Evolutionary conservation across 1,140 invertebrate species (phyloP).

Genomic region (Anagrus nilaparvatae): DNA sequence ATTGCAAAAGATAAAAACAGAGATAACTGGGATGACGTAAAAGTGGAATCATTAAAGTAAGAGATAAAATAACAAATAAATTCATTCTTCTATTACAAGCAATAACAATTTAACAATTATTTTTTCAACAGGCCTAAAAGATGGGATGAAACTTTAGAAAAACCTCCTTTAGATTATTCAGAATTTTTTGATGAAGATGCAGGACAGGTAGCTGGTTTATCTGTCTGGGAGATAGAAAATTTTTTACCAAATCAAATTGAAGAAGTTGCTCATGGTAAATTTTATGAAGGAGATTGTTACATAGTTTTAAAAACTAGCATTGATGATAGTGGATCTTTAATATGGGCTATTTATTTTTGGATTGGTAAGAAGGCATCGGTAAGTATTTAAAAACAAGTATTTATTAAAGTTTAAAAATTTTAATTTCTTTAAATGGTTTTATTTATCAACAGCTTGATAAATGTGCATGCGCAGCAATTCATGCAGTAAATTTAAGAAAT

Average conservation of each 20-base stretch:
- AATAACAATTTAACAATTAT: constrained; percentile 2
- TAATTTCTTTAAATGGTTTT: constrained; percentile 6
- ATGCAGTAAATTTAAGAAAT: constrained; percentile 96
- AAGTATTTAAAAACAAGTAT: constrained; percentile 19
- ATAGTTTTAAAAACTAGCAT: constrained; percentile 88
- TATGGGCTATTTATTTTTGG: constrained; percentile 98
- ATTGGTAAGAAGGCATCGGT: constrained; percentile 93
- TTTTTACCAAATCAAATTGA: constrained; percentile 92
- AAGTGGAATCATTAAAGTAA: constrained; percentile 60
- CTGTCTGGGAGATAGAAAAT: constrained; percentile 98
- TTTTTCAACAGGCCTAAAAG: constrained; percentile 57
- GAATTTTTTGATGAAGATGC: constrained; percentile 98
- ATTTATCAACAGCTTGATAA: constrained; percentile 71
- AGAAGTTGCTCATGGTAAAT: constrained; percentile 89
- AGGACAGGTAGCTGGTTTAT: constrained; percentile 78
- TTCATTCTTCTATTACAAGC: not conserved
- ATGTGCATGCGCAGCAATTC: constrained; percentile 96
- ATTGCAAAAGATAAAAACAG: constrained; percentile 83
- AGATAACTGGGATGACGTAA: constrained; percentile 48
- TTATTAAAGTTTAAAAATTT: constrained; percentile 1
- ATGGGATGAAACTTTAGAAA: constrained; percentile 90
- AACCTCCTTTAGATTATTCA: constrained; percentile 95
- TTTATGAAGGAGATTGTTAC: constrained; percentile 99
- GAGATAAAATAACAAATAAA: constrained; percentile 14
- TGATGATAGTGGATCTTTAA: constrained; percentile 76